These are phyloP conservation scores for Syngnathus acus DNA, from an alignment of 2,797 vertebrate genomes.

Conservation along the genomic window DNA sequence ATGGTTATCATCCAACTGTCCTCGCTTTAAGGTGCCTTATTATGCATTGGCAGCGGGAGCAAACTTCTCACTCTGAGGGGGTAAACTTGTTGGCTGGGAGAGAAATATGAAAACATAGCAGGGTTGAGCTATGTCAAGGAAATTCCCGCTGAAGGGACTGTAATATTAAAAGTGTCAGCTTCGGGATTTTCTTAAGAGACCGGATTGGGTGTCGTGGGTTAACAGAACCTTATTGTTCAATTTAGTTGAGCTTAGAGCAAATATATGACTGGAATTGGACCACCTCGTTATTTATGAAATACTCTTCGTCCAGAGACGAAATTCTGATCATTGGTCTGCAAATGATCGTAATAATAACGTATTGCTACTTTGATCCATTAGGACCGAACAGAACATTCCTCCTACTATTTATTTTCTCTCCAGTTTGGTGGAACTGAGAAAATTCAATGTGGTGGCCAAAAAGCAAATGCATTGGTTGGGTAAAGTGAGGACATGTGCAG, in stretches of 20 bases:
- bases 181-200: constrained; percentile 39
- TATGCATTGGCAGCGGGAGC: constrained; percentile 49
- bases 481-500: constrained; percentile 43
- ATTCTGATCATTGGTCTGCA: background rate
- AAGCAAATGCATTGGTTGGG: constrained; percentile 4
- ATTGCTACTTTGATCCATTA: background rate
- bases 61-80: constrained; percentile 51
- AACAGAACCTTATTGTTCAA: constrained; percentile 60
- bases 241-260: constrained; percentile 50
- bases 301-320: constrained; percentile 30
- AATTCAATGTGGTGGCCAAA: background rate
- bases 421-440: background rate
- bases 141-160: constrained; percentile 43
- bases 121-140: constrained; percentile 35
- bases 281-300: constrained; percentile 42
- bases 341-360: background rate
- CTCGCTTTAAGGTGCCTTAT: constrained; percentile 29
- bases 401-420: background rate
- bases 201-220: constrained; percentile 47
- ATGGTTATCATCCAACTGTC: constrained; percentile 41
- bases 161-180: constrained; percentile 63
- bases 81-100: constrained; percentile 40
- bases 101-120: constrained; percentile 53
- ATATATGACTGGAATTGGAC: constrained; percentile 54
- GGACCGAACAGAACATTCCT: background rate